Evolutionary conservation across 2,113 vertebrate species (phyloP), one percentile per base, ranked within the genome.

Genomic region (Excalfactoria chinensis): DNA sequence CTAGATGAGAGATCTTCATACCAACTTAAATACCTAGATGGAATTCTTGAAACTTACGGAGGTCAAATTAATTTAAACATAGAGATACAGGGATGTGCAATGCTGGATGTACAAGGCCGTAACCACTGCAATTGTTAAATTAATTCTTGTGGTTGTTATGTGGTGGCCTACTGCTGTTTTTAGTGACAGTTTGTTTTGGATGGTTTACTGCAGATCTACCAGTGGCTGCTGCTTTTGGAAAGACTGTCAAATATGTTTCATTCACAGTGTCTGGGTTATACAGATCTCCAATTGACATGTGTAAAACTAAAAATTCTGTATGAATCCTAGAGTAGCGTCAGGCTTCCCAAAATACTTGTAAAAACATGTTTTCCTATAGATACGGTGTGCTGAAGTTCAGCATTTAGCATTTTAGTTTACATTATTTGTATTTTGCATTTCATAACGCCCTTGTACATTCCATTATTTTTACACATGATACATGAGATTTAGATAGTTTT

Each of bases 181-280:
- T 90, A 95, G 90, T 94, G 90, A 95, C 92, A 95, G 93, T 93
- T 96, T 90, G 93, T 88, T 93, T 95, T 95, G 91, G 92, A 95
- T 95, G 93, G 93, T 88, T 95, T 95, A 87, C 78, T 89, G 59
- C 80, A 93, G 69, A 93, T 70, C 83, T 93, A 96, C 86, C 75
- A 89, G 89, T 93, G 59, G 72, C 91, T 90, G 59, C 89, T 86
- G 79, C 84, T 93, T 92, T 93, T 92, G 76, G 88, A 95, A 93
- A 87, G 74, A 93, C 73, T 95, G 92, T 95, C 92, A 93, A 93
- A 83, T 82, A 91, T 13, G 56, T 56, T 95, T 96, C 80, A 88
- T 71, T 95, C 87, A 88, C 78, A 93, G 84, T 30, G 63, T 51
- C 73, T 93, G 82, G 10, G 5, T 92, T 95, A 91, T 43, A 93